These are phyloP conservation scores for Falcaria lacertinaria DNA, from an alignment of 2,888 invertebrate species.

Conservation along the genomic window DNA sequence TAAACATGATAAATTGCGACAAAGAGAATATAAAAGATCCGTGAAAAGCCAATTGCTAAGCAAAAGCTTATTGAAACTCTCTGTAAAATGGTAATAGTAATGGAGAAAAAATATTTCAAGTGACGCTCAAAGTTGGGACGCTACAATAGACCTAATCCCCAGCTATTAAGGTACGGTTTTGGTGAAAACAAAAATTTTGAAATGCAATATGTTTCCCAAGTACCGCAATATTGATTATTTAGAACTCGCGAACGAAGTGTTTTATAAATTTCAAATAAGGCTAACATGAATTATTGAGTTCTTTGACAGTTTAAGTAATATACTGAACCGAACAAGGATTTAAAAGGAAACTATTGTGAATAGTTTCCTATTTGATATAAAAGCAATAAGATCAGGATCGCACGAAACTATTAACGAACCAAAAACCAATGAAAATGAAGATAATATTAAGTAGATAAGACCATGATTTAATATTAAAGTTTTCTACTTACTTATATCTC, in stretches of 20 bases:
- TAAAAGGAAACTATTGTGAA: no score
- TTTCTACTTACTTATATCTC: no score
- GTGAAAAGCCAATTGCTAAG: constrained; percentile 29
- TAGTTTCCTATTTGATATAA: no score
- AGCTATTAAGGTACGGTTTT: constrained; percentile 11
- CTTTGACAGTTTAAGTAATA: neutral
- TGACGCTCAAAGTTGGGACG: constrained; percentile 17
- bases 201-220: constrained; percentile 4
- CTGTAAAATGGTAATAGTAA: constrained; percentile 29
- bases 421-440: no score
- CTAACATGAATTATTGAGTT: neutral
- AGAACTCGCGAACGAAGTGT: constrained; percentile 1
- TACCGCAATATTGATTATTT: constrained; percentile 2
- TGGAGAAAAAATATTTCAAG: constrained; percentile 22
- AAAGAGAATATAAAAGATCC: constrained; percentile 16
- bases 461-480: no score
- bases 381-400: no score
- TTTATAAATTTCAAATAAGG: neutral
- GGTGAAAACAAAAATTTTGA: neutral
- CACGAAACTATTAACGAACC: no score
- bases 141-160: constrained; percentile 11
- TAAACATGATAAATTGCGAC: neutral
- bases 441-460: no score
- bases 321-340: no score
- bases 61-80: constrained; percentile 34